A percentile compares a stretch with the other conserved stretches of the same genome.
These are phyloP conservation scores for Myotis daubentonii DNA, from an alignment of 2,797 vertebrate species.

Conservation along the genomic window DNA sequence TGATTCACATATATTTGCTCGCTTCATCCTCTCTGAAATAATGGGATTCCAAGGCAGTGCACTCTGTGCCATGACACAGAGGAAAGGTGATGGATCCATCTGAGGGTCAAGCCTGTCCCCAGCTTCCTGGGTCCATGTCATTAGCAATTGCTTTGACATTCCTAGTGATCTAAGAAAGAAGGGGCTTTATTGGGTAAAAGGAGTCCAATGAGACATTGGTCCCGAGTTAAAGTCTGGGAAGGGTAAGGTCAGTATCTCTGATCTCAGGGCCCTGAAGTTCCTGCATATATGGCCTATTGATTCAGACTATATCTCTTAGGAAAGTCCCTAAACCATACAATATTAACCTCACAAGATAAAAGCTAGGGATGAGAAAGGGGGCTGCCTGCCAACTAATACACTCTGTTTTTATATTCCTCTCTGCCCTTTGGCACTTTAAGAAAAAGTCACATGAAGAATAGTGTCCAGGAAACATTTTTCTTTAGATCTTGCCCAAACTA, in stretches of 20 bases:
- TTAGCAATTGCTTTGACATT: neutral
- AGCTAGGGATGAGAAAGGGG: neutral
- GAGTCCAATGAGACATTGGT: neutral
- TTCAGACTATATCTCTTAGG: neutral
- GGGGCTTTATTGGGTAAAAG: neutral
- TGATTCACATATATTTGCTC: neutral
- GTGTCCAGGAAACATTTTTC: conserved; percentile 55
- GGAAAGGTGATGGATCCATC: neutral
- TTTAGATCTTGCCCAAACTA: conserved; percentile 26
- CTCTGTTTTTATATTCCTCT: neutral
- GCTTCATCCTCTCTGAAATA: conserved; percentile 4
- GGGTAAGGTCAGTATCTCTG: neutral
- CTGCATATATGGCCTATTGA: neutral
- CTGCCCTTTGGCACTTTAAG: conserved; percentile 39
- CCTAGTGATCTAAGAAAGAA: neutral
- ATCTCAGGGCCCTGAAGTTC: neutral
- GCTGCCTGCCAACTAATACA: neutral
- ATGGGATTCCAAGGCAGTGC: neutral
- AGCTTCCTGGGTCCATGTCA: neutral
- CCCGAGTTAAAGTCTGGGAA: neutral
- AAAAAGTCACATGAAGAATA: conserved; percentile 41
- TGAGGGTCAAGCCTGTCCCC: neutral
- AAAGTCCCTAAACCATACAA: neutral
- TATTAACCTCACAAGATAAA: neutral
- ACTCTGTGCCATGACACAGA: neutral